Conservation (phyloP, 2,113 vertebrate genomes). For the Asarcornis scutulata region DNA sequence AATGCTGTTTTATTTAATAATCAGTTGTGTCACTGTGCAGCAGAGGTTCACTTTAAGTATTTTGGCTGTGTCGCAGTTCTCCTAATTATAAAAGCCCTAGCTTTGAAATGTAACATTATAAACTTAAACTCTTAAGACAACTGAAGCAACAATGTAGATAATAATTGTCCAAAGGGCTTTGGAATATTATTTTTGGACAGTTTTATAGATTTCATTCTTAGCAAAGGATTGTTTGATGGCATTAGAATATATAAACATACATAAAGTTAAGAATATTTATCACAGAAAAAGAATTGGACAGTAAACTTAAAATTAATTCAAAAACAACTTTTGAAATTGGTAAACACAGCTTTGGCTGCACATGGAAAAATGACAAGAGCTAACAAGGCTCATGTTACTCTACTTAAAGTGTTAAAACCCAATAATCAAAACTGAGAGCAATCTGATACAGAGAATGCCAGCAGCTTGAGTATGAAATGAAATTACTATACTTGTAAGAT, state of each 20-base stretch:
- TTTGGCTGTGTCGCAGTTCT: not conserved
- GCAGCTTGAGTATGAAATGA: not conserved
- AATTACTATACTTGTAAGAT: not conserved
- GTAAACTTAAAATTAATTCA: constrained; percentile 3
- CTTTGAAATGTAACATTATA: not conserved
- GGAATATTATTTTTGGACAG: not conserved
- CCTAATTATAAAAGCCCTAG: not conserved
- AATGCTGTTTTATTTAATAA: not conserved
- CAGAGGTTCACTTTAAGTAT: not conserved
- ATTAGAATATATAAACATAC: not conserved
- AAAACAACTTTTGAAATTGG: not conserved
- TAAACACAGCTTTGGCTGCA: not conserved
- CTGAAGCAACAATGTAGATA: not conserved
- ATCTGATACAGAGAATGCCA: not conserved
- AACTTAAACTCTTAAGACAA: not conserved
- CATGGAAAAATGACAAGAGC: not conserved
- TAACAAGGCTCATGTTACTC: not conserved
- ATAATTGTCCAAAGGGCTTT: not conserved
- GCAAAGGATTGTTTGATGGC: not conserved
- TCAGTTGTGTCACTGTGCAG: not conserved
- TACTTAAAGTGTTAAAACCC: not conserved
- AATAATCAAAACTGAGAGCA: not conserved
- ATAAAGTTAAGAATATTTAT: not conserved
- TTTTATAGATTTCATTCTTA: not conserved
- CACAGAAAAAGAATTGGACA: not conserved